Base-by-base conservation (phyloP, 2,888 invertebrate species). In the Cerastis leucographa region DNA sequence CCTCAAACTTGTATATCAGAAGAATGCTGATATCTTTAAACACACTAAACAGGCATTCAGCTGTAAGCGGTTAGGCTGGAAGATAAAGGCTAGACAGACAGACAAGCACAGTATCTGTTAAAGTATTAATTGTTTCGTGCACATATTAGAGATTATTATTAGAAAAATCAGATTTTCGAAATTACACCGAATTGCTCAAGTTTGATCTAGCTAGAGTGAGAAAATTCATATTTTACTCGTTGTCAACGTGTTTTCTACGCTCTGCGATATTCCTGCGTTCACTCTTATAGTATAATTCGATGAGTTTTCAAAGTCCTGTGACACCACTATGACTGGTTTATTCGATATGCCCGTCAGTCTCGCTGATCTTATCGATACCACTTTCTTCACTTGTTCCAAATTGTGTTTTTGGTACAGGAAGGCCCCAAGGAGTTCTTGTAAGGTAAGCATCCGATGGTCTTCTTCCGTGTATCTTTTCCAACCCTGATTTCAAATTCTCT, bases 181-280 rank as follows among this genome's bases (percentile, higher is more conserved):
- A n/a, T n/a, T n/a, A n/a, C n/a, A n/a, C n/a, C n/a, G n/a, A n/a
- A n/a, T n/a, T n/a, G n/a, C n/a, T n/a, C n/a, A n/a, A n/a, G n/a
- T n/a, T n/a, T n/a, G n/a, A n/a, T n/a, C n/a, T n/a, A n/a, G n/a
- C n/a, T n/a, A n/a, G n/a, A n/a, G n/a, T n/a, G n/a, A n/a, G n/a
- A n/a, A n/a, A n/a, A n/a, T n/a, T n/a, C n/a, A n/a, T n/a, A n/a
- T n/a, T n/a, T n/a, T n/a, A n/a, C 86, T 88, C 0, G 94, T 94
- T 3, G 94, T 86, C 4, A 95, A 56, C 0, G 92, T 92, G 49
- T 95, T 95, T 85, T 94, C 93, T 0, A 95, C 92, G 0, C 90
- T 88, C 54, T 94, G 95, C 46, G 91, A 93, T n/a, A 95, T 91
- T 0, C 93, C 94, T 56, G 56, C 2, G 56, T 56, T 17, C 7